phyloP scores from a whole-genome alignment of 2,113 vertebrate genomes.

The Typhlomys cinereus region DNA sequence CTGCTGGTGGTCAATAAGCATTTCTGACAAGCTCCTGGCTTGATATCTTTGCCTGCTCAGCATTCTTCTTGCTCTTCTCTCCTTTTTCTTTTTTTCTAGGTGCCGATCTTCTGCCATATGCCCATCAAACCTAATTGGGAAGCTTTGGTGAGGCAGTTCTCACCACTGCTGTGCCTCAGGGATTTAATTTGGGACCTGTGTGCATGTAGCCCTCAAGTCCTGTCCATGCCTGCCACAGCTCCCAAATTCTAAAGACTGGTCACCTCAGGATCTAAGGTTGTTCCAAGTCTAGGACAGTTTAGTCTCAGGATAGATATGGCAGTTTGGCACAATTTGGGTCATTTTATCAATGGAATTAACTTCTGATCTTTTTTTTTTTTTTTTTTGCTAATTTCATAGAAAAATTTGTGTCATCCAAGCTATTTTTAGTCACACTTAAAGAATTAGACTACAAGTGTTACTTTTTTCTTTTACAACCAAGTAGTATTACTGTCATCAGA shows the following conservation, averaged over 20 bases:
- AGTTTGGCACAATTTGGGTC: slow-evolving; percentile 70
- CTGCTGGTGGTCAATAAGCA: not conserved
- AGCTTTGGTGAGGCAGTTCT: slow-evolving; percentile 80
- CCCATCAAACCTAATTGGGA: slow-evolving; percentile 88
- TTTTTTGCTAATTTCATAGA: slow-evolving; percentile 65
- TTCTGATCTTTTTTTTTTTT: slow-evolving; percentile 69
- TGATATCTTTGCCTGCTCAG: slow-evolving; percentile 46
- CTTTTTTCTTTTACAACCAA: slow-evolving; percentile 61
- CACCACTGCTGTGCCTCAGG: slow-evolving; percentile 74
- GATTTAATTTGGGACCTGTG: slow-evolving; percentile 75
- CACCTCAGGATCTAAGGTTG: slow-evolving; percentile 80
- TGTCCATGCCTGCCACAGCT: slow-evolving; percentile 80
- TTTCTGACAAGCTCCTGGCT: slow-evolving; percentile 70
- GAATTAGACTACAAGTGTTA: slow-evolving; percentile 56
- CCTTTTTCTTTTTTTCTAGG: slow-evolving; percentile 62
- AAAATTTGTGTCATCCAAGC: slow-evolving; percentile 59
- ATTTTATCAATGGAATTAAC: slow-evolving; percentile 76
- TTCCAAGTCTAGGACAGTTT: slow-evolving; percentile 78
- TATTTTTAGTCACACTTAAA: slow-evolving; percentile 70
- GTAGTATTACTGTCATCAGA: slow-evolving; percentile 56
- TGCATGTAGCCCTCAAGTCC: slow-evolving; percentile 84
- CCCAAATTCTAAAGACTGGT: slow-evolving; percentile 77
- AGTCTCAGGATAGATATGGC: slow-evolving; percentile 67
- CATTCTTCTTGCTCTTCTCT: slow-evolving; percentile 48
- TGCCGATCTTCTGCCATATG: slow-evolving; percentile 84